Evolutionary conservation across 1,140 invertebrate genomes (phyloP), one percentile per base, ranked within the genome.

Genomic region (Conus ventricosus): DNA sequence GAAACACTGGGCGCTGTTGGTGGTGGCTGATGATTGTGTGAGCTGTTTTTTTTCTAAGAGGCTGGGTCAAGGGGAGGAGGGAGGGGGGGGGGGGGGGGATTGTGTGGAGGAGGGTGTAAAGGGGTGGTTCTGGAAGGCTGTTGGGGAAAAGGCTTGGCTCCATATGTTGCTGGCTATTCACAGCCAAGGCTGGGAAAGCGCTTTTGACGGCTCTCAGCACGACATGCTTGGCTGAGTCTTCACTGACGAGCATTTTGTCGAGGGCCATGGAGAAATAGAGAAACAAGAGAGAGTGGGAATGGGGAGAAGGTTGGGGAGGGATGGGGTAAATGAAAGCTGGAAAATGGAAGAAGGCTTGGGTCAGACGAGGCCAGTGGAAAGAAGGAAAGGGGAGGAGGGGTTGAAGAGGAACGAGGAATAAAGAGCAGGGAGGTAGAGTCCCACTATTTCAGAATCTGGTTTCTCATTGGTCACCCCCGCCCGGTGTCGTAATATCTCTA

Each of bases 391-490:
- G 57, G 78, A 67, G 23, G 20, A 17, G 81, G 78, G 78, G 67
- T 71, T 81, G 53, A 25, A 80, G 71, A 63, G 84, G 57, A 54
- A 81, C 2, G 81, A 55, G 17, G 71, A 75, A 27, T 39, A 4
- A 76, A 25, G 78, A 81, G 60, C 55, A 17, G 57, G 11, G 23
- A 25, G 20, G 54, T 53, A 88, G 57, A 54, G 60, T 53, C 13
- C 39, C 5, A 53, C 8, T 27, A 39, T 23, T 27, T 23, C 57
- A 57, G 57, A 60, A 87, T 39, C 84, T 76, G 63, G 63, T 51
- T 76, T 87, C 85, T n/a, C 85, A 87, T 87, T 87, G 85, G 85
- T 87, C 85, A 87, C 71, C 54, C 53, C 57, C 57, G 76, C 83
- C 57, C 11, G 63, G 63, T 87, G 85, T 80, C 53, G 71, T 76